Evolutionary conservation across 1,140 invertebrate genomes (phyloP), one percentile per base, ranked within the genome.

Genomic region (Drosophila ambigua): DNA sequence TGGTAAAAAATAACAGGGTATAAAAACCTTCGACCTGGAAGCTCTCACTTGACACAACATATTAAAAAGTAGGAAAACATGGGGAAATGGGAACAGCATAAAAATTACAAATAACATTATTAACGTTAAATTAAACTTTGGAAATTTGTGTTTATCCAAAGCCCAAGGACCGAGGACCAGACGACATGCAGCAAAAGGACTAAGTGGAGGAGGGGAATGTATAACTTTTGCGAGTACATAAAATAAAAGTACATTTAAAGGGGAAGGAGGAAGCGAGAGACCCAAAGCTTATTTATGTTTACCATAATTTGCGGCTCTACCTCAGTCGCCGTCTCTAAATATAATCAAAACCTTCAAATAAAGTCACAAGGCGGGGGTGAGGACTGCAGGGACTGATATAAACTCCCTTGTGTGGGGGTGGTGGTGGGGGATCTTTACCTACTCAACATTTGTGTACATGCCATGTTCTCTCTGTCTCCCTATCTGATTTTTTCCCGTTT

Each of bases 41-140:
- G 35, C 11, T 13, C 4, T 39, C 44, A 15, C 13, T 66, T 66
- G 73, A 72, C 62, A 53, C 44, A 59, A 24, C 49, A 43, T 75
- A 67, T 52, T 64, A 71, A 80, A 28, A 61, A 57, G 31, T 48
- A 66, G 20, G 53, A 48, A 60, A 59, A 20, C 23, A 72, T 7
- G 26, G 20, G 9, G 13, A 26, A 44, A 20, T 11, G 28, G 48
- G 8, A 46, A 51, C 46, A 51, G 52, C 35, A 78, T 50, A 65
- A 73, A 77, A 50, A 67, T 50, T 31, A 71, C 68, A 87, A 77
- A 73, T 82, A 82, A 79, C 75, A 73, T 88, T 88, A 88, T 88
- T 88, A 79, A 88, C 83, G 79, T 79, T 63, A 83, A 88, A 88
- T 88, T 88, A 83, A 88, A 88, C 83, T 88, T 88, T 73, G 50